phyloP scores from a whole-genome alignment of 2,888 invertebrate genomes.

The Drosophila kanekoi region DNA sequence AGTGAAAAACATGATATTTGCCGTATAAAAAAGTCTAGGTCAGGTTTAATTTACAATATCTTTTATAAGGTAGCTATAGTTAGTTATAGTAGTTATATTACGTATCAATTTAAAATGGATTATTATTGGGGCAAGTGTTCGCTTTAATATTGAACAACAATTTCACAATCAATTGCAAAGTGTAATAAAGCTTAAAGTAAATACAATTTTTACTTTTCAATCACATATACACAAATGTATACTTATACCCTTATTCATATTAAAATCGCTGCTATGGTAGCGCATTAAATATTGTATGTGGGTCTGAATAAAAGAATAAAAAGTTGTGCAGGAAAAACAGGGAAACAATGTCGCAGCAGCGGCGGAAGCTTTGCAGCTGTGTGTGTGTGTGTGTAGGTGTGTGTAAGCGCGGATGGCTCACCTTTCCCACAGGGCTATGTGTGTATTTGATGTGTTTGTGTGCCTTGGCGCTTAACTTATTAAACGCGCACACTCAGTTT shows the following conservation, averaged over 20 bases:
- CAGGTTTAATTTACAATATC: too few relatives aligned
- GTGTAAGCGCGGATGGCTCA: conserved; percentile 7
- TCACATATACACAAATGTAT: background rate
- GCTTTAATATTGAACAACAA: background rate
- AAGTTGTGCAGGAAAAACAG: conserved; percentile 39
- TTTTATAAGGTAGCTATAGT: too few relatives aligned
- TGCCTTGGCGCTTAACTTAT: conserved; percentile 68
- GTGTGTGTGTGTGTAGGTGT: conserved; percentile 14
- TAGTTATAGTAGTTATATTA: too few relatives aligned
- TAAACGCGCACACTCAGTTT: conserved; percentile 73
- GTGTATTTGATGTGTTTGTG: conserved; percentile 24
- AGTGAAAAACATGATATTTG: background rate
- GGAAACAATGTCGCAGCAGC: conserved; percentile 50
- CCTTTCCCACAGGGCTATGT: conserved; percentile 6
- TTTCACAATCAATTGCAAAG: conserved; percentile 14
- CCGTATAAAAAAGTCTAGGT: too few relatives aligned
- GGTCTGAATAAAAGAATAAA: conserved; percentile 24
- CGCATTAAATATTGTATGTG: conserved; percentile 32
- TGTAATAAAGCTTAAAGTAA: background rate
- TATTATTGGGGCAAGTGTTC: background rate
- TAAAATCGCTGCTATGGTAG: conserved; percentile 17
- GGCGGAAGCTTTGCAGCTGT: conserved; percentile 31
- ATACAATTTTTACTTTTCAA: background rate
- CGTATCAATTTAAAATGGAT: background rate
- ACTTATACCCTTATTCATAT: background rate